A percentile compares a stretch with the other conserved stretches of the same genome.
These are phyloP conservation scores for Prochilodus magdalenae DNA, from an alignment of 2,113 vertebrate genomes.

Conservation along the genomic window DNA sequence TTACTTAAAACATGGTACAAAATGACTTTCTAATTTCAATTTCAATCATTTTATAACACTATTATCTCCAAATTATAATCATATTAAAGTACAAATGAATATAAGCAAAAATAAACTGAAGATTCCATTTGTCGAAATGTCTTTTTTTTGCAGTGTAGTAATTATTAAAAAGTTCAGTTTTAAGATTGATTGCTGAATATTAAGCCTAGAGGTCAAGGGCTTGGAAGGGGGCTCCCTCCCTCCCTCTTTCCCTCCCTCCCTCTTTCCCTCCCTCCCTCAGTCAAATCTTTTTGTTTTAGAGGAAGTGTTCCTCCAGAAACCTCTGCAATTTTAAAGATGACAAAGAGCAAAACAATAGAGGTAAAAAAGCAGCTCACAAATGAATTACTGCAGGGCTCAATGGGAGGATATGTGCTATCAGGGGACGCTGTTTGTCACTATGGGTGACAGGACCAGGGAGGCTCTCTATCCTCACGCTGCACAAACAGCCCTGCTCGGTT, in stretches of 20 bases:
- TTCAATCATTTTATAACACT: no score
- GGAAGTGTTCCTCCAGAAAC: background rate
- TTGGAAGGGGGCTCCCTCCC: background rate
- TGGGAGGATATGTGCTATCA: conserved; percentile 35
- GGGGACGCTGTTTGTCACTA: conserved; percentile 51
- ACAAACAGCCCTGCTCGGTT: conserved; percentile 37
- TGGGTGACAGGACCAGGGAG: conserved; percentile 41
- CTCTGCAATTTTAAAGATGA: conserved; percentile 33
- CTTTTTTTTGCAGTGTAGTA: no score
- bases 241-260: no score
- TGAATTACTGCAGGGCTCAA: conserved; percentile 40
- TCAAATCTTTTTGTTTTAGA: background rate
- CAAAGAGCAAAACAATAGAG: conserved; percentile 27
- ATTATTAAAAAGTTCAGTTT: background rate
- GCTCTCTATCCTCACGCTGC: conserved; percentile 36
- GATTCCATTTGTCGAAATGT: no score
- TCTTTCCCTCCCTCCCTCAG: no score
- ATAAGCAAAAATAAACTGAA: no score
- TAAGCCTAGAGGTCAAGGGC: background rate
- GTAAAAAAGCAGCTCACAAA: conserved; percentile 37
- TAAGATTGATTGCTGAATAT: background rate
- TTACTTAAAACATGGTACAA: no score
- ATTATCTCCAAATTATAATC: no score
- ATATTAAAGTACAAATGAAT: no score
- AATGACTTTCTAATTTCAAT: no score